These are phyloP conservation scores for Orycteropus afer DNA, from an alignment of 2,113 vertebrate species.

Conservation along the genomic window DNA sequence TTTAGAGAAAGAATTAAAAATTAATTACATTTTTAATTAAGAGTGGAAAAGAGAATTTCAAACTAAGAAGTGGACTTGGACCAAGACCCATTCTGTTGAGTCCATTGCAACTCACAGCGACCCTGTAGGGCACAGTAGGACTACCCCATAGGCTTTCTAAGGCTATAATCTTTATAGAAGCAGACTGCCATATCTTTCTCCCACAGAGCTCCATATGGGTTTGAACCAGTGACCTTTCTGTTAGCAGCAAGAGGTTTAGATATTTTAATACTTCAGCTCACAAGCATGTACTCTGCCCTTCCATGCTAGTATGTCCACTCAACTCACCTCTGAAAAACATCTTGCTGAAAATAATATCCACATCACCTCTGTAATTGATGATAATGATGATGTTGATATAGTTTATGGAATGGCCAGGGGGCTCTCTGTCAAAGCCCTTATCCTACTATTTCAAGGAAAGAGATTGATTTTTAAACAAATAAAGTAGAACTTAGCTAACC, in stretches of 20 bases:
- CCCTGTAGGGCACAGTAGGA: neutral
- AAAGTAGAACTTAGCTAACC: neutral
- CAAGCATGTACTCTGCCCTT: neutral
- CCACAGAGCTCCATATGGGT: neutral
- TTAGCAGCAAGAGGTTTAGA: neutral
- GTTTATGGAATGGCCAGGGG: neutral
- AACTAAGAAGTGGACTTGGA: constrained; percentile 38
- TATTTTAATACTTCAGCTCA: neutral
- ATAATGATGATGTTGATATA: neutral
- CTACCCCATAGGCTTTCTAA: neutral
- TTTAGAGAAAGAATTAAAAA: neutral
- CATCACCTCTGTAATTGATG: neutral
- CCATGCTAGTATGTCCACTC: neutral
- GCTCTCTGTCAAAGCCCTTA: neutral
- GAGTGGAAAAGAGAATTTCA: constrained; percentile 10
- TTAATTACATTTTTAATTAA: too few relatives aligned
- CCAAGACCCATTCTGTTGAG: neutral
- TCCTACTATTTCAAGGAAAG: neutral
- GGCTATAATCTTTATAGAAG: neutral
- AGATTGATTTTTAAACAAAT: constrained; percentile 13
- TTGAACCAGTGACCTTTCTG: neutral
- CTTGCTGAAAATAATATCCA: neutral
- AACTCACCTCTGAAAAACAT: neutral
- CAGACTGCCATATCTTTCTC: neutral
- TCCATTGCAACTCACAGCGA: neutral